These are phyloP conservation scores for Moxostoma hubbsi DNA, from an alignment of 2,797 vertebrate species.

Conservation along the genomic window DNA sequence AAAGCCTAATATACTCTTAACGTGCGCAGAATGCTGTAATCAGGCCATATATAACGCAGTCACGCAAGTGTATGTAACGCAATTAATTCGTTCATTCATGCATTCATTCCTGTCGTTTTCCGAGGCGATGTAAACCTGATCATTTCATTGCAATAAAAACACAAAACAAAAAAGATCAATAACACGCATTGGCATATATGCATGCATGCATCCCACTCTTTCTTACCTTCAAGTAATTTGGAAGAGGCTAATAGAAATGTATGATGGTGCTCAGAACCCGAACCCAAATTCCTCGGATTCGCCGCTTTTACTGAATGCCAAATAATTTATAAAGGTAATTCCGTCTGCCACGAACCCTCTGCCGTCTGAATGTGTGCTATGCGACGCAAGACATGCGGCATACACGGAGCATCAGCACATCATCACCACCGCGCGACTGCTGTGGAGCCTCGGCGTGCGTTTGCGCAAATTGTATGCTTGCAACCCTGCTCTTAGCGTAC, in stretches of 20 bases:
- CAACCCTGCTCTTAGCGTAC: conserved; percentile 55
- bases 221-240: conserved; percentile 73
- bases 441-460: conserved; percentile 52
- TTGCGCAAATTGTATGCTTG: conserved; percentile 63
- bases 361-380: conserved; percentile 66
- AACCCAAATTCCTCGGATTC: conserved; percentile 66
- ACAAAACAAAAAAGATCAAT: conserved; percentile 13
- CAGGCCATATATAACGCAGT: conserved; percentile 37
- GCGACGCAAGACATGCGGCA: conserved; percentile 76
- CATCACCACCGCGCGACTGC: conserved; percentile 58
- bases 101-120: conserved; percentile 40
- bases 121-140: background rate
- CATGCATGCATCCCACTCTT: conserved; percentile 40
- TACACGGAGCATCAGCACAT: conserved; percentile 73
- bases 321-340: conserved; percentile 68
- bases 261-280: conserved; percentile 66
- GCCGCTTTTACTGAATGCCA: conserved; percentile 52
- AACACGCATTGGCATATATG: background rate
- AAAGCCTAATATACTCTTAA: conserved; percentile 32
- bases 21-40: conserved; percentile 42
- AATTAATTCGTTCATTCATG: conserved; percentile 32
- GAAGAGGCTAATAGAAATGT: conserved; percentile 67
- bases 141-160: background rate
- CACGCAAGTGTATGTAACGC: conserved; percentile 25
- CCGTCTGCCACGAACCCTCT: conserved; percentile 74